These are phyloP conservation scores for Oscheius sp. DNA, from an alignment of 2,888 invertebrate species.

Conservation along the genomic window DNA sequence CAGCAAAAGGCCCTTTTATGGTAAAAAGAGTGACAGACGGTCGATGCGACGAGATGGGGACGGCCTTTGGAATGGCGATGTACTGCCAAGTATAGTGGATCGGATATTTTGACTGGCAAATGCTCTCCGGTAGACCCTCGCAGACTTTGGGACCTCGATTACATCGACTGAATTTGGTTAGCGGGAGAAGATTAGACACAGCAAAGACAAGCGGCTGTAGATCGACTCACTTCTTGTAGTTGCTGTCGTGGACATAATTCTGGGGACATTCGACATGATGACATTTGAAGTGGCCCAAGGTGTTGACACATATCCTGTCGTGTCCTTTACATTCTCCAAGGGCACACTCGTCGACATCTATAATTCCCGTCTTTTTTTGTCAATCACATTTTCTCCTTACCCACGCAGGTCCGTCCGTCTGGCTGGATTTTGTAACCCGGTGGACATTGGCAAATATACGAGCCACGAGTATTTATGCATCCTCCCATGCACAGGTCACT, in stretches of 20 bases:
- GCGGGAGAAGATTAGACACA: neutral
- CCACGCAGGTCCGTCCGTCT: slow-evolving; percentile 77
- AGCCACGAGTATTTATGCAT: slow-evolving; percentile 72
- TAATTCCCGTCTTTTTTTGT: slow-evolving; percentile 2
- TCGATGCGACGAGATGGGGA: slow-evolving; percentile 77
- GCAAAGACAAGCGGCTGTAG: neutral
- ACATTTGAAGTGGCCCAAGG: slow-evolving; percentile 88
- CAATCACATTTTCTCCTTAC: slow-evolving; percentile 76
- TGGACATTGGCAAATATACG: slow-evolving; percentile 72
- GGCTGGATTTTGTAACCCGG: slow-evolving; percentile 67
- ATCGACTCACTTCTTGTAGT: slow-evolving; percentile 83
- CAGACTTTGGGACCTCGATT: slow-evolving; percentile 78
- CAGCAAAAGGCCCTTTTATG: slow-evolving; percentile 73
- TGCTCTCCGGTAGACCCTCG: slow-evolving; percentile 79
- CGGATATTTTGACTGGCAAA: slow-evolving; percentile 83
- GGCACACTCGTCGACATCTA: slow-evolving; percentile 82
- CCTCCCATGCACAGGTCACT: slow-evolving; percentile 73
- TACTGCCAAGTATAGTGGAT: slow-evolving; percentile 91
- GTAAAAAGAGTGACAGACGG: slow-evolving; percentile 86
- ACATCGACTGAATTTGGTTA: slow-evolving; percentile 52
- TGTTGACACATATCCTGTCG: slow-evolving; percentile 88
- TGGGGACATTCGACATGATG: slow-evolving; percentile 86
- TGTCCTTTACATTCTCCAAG: slow-evolving; percentile 75
- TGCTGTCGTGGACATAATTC: slow-evolving; percentile 84
- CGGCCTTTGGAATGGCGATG: slow-evolving; percentile 88